Conservation (phyloP, 1,140 invertebrate species). For the Melipona quadrifasciata region DNA sequence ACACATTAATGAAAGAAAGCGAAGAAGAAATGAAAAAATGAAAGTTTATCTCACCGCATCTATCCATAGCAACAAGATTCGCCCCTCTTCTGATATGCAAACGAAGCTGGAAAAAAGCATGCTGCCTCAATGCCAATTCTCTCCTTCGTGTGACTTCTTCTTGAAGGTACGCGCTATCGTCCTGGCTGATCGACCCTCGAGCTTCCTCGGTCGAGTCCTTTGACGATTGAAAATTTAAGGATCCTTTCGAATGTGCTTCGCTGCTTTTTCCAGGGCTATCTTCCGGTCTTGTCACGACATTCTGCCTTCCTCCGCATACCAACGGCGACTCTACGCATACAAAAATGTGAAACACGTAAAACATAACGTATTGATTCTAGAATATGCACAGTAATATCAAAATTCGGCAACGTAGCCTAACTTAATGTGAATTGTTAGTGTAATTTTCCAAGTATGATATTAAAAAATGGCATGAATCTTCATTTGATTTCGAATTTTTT, state of each 20-base stretch:
- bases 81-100: conserved; percentile 93
- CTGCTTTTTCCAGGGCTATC: conserved; percentile 69
- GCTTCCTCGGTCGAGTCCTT: conserved; percentile 48
- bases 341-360: neutral
- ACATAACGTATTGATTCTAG: neutral
- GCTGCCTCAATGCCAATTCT: conserved; percentile 88
- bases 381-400: neutral
- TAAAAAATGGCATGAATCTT: no score
- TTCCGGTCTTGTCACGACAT: conserved; percentile 57
- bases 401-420: neutral
- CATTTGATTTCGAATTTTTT: no score
- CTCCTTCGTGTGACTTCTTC: conserved; percentile 85
- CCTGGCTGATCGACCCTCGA: conserved; percentile 45
- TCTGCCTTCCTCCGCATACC: conserved; percentile 61
- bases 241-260: conserved; percentile 66
- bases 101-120: conserved; percentile 95
- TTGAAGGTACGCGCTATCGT: conserved; percentile 72
- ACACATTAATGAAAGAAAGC: neutral
- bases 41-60: conserved; percentile 89
- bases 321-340: conserved; percentile 72
- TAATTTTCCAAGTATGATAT: no score
- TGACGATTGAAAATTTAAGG: conserved; percentile 47
- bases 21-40: neutral
- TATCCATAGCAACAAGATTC: conserved; percentile 96
- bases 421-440: neutral